These are phyloP conservation scores for Siniperca knerii DNA, from an alignment of 2,113 vertebrate genomes.

Conservation along the genomic window DNA sequence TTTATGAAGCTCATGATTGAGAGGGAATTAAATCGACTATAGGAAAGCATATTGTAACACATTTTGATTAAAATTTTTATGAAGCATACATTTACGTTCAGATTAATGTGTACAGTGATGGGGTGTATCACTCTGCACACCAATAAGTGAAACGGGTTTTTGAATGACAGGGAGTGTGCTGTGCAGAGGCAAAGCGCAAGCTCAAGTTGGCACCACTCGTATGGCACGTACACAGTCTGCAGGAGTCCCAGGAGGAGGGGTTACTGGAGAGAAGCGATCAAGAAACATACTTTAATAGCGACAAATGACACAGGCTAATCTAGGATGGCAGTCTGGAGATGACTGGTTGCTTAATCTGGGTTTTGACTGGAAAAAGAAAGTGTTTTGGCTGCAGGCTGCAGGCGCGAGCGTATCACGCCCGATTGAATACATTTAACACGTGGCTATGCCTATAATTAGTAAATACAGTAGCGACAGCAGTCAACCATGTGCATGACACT, in stretches of 20 bases:
- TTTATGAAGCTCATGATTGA: background rate
- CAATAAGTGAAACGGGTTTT: background rate
- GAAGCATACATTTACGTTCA: background rate
- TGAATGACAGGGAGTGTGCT: conserved; percentile 33
- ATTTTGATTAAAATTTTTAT: background rate
- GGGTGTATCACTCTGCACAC: background rate
- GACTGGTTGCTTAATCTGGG: background rate
- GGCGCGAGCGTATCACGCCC: background rate
- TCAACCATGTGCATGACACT: background rate
- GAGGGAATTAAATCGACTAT: background rate
- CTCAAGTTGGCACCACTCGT: conserved; percentile 59
- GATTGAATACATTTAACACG: background rate
- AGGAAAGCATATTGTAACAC: background rate
- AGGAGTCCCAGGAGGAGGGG: conserved; percentile 62
- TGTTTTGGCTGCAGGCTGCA: background rate
- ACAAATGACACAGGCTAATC: conserved; percentile 16
- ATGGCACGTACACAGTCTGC: conserved; percentile 77
- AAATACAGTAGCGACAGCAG: background rate
- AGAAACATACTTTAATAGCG: conserved; percentile 53
- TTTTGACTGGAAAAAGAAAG: conserved; percentile 24
- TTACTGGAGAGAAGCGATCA: conserved; percentile 51
- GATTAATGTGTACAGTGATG: background rate
- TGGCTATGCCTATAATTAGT: background rate
- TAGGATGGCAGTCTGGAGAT: background rate
- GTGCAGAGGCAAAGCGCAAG: conserved; percentile 34